Evolutionary conservation across 2,888 invertebrate genomes (phyloP), one percentile per base, ranked within the genome.

Genomic region (Mamestra brassicae): DNA sequence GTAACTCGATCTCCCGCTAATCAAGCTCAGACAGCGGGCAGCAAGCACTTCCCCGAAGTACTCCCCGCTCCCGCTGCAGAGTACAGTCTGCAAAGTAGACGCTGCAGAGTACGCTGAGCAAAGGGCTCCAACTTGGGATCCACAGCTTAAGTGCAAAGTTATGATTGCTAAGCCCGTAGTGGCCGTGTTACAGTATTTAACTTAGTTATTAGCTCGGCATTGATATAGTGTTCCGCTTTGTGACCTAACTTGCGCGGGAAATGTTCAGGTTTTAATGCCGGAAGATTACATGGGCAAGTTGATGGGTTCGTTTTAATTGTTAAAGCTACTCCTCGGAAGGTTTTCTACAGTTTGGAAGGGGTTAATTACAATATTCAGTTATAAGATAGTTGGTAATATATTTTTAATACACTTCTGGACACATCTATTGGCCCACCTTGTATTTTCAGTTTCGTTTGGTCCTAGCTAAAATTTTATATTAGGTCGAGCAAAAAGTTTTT

Each of bases 121-220:
- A 71, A 76, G 84, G 78, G 75, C 74, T 42, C 52, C 72, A 83
- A 83, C 83, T 83, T 83, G 65, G 61, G 68, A 74, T 74, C 74
- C 72, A 61, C 70, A 26, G 80, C 79, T 84, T 85, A 85, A 88
- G 88, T 85, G 87, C 78, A 81, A 89, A 88, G 89, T 88, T 88
- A 89, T 88, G 88, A 88, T 83, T 86, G 82, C 85, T 85, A 78
- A 87, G 77, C 78, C 58, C 74, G 66, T 67, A 52, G 69, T 74
- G 60, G 55, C 70, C 73, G 64, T 62, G 76, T 68, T 81, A 81
- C 76, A 76, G 65, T 80, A 72, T 71, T 77, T 85, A 79, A 86
- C 88, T 83, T 78, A 68, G 80, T 88, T 88, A 88, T 83, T 77
- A 84, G 58, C 76, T 73, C 47, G 52, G 45, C 80, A 80, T 80